These are phyloP conservation scores for Tenebrio molitor DNA, from an alignment of 1,140 invertebrate genomes.

Conservation along the genomic window DNA sequence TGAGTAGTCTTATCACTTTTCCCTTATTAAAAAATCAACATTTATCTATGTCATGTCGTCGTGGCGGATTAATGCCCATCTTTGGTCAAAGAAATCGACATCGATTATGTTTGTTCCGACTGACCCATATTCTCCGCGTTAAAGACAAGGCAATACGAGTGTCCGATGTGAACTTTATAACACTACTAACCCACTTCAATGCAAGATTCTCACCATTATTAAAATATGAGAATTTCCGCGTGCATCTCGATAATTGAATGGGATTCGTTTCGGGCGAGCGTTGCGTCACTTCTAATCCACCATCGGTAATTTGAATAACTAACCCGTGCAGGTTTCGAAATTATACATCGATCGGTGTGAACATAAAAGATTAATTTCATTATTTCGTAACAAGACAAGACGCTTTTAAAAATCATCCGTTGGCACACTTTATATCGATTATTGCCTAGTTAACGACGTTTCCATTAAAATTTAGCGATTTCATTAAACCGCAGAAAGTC, in stretches of 20 bases:
- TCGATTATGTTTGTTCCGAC: neutral
- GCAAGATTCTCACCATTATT: constrained; percentile 40
- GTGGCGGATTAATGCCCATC: no score
- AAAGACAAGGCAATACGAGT: neutral
- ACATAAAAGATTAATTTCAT: neutral
- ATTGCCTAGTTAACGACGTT: neutral
- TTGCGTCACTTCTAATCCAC: constrained; percentile 11
- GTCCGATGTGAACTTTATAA: constrained; percentile 21
- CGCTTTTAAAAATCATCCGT: neutral
- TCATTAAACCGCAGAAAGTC: neutral
- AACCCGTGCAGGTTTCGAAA: neutral
- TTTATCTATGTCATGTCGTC: no score
- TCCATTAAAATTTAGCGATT: neutral
- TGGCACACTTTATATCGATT: neutral
- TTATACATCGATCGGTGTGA: neutral
- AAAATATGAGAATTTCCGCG: constrained; percentile 21
- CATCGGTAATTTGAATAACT: neutral
- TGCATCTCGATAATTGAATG: constrained; percentile 14
- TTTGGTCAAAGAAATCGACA: no score
- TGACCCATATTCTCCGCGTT: neutral
- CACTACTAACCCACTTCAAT: constrained; percentile 42
- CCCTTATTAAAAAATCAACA: no score
- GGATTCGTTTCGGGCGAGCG: neutral
- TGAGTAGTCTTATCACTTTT: constrained; percentile 69
- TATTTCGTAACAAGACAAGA: neutral